Evolutionary conservation across 2,113 vertebrate genomes (phyloP), one percentile per base, ranked within the genome.

Genomic region (Etia nguti): DNA sequence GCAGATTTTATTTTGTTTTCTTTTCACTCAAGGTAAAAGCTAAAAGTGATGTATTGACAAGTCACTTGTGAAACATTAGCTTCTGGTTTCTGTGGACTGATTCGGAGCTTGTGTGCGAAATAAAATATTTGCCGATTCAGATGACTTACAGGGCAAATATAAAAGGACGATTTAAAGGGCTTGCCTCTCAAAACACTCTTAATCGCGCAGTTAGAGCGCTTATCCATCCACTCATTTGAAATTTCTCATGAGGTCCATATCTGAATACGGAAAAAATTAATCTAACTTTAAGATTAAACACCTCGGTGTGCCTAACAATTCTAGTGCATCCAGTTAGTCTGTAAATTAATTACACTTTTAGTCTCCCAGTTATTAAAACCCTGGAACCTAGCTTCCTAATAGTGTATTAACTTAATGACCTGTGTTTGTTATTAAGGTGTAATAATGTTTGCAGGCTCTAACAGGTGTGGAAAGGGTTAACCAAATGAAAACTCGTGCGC

Each of bases 401-500:
- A 80, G 43, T 48, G 38, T 26, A 55, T 90, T 90, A 87, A 87
- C 90, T 43, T 57, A 81, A 91, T 83, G 82, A 86, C 70, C 90
- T 82, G 52, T 86, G 86, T 81, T 92, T 88, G 79, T 90, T 85
- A 29, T 60, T 73, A 55, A 75, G 87, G 24, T 73, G 46, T 84
- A 81, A 89, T 88, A 29, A 85, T 85, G 81, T 87, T 84, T 70
- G 29, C 26, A 16, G 75, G 56, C 34, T 83, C 34, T 29, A 22
- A 46, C 55, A 52, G 59, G 83, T n/a, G 36, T 80, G 43, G 20
- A 86, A 85, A 68, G 70, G 57, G 87, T 95, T 93, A 93, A 94
- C 54, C 31, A 80, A 55, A 90, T 79, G 73, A 31, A 77, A 31
- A 82, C 80, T 10, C 13, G 36, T 70, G 10, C 48, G 20, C 87